These are phyloP conservation scores for Cotesia vestalis DNA, from an alignment of 1,140 invertebrate genomes.

Conservation along the genomic window DNA sequence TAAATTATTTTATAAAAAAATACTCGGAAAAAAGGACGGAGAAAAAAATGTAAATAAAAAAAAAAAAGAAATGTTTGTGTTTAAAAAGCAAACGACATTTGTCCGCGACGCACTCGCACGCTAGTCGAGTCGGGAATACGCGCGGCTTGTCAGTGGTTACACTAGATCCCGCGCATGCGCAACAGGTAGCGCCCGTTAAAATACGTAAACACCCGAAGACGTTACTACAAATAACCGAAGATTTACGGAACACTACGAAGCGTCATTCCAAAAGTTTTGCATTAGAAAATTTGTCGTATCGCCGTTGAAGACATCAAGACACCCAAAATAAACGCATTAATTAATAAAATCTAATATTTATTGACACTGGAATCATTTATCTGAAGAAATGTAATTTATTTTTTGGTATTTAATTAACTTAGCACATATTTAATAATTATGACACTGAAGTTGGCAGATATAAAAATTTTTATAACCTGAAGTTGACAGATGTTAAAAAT, in stretches of 20 bases:
- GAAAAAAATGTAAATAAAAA: constrained; percentile 1
- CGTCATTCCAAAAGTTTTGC: not conserved
- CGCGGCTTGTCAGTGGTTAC: constrained; percentile 49
- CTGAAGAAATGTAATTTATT: too few species aligned
- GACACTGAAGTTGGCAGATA: too few species aligned
- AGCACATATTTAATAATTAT: too few species aligned
- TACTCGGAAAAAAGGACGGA: not conserved
- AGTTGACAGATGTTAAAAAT: too few species aligned
- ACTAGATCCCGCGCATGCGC: constrained; percentile 37
- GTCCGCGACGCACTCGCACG: constrained; percentile 57
- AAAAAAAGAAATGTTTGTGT: not conserved
- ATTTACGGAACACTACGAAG: constrained; percentile 40
- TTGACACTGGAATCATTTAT: too few species aligned
- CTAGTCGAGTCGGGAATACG: constrained; percentile 60
- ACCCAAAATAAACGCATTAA: too few species aligned
- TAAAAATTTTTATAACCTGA: too few species aligned
- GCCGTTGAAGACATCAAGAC: too few species aligned
- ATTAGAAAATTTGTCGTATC: too few species aligned
- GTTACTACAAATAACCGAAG: constrained; percentile 33
- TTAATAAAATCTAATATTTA: too few species aligned
- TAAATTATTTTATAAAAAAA: too few species aligned
- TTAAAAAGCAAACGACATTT: constrained; percentile 27
- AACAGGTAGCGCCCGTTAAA: constrained; percentile 41
- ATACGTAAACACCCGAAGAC: constrained; percentile 23
- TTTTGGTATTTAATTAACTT: too few species aligned